Conservation (phyloP, 2,797 vertebrate genomes). For the Mycteria americana region DNA sequence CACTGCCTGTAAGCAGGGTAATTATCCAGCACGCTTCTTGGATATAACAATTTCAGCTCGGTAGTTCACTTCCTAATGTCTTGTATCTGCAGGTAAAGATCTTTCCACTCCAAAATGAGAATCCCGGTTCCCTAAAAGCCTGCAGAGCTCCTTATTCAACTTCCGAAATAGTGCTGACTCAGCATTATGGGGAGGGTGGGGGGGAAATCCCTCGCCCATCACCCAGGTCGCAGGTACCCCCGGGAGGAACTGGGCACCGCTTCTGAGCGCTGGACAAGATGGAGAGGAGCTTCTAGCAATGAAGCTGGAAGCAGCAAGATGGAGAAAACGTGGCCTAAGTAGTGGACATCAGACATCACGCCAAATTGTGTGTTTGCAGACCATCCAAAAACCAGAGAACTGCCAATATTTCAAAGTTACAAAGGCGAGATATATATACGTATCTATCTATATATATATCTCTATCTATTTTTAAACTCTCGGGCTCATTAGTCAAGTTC, state of each 20-base stretch:
- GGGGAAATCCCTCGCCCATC: neutral
- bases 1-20: neutral
- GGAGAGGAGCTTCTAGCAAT: neutral
- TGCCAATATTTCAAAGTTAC: neutral
- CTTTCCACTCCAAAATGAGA: neutral
- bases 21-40: neutral
- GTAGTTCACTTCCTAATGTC: neutral
- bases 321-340: neutral
- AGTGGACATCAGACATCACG: neutral
- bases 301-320: neutral
- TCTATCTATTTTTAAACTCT: conserved; percentile 17
- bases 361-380: neutral
- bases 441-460: neutral
- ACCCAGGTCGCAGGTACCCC: accelerated
- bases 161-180: neutral
- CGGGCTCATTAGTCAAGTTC: conserved; percentile 54
- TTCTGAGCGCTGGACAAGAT: neutral
- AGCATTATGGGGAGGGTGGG: accelerated
- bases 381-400: neutral
- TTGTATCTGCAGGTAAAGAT: neutral
- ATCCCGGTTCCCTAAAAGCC: neutral
- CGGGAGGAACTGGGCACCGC: neutral
- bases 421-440: neutral
- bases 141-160: no score
- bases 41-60: accelerated